phyloP scores from a whole-genome alignment of 2,113 vertebrate species.

The Neodon shergylaensis region DNA sequence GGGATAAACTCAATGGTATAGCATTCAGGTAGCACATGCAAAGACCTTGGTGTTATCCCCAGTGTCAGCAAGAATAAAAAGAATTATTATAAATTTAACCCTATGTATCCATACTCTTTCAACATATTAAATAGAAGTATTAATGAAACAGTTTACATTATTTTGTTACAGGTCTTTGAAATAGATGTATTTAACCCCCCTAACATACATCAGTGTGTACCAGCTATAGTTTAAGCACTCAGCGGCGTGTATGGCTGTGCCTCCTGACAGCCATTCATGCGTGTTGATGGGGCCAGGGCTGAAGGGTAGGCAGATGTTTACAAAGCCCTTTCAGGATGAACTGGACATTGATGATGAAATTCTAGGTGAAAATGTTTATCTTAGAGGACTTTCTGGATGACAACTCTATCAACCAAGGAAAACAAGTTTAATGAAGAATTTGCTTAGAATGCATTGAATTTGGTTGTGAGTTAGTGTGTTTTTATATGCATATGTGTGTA shows the following conservation, averaged over 20 bases:
- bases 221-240: neutral
- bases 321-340: neutral
- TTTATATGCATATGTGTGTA: neutral
- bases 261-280: neutral
- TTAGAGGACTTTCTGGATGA: neutral
- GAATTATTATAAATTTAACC: neutral
- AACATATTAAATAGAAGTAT: neutral
- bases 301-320: neutral
- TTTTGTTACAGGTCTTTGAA: neutral
- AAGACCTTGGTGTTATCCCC: neutral
- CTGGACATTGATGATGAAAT: neutral
- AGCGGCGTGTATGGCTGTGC: neutral
- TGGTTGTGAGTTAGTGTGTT: neutral
- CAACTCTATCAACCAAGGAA: neutral
- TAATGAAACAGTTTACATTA: neutral
- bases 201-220: neutral
- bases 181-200: neutral
- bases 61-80: neutral
- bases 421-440: conserved; percentile 7
- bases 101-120: neutral
- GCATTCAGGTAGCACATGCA: no score
- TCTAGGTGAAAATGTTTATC: no score
- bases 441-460: neutral
- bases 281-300: neutral
- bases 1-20: neutral